Evolutionary conservation across 1,140 invertebrate genomes (phyloP).

Genomic region (Lanistes nyassanus): DNA sequence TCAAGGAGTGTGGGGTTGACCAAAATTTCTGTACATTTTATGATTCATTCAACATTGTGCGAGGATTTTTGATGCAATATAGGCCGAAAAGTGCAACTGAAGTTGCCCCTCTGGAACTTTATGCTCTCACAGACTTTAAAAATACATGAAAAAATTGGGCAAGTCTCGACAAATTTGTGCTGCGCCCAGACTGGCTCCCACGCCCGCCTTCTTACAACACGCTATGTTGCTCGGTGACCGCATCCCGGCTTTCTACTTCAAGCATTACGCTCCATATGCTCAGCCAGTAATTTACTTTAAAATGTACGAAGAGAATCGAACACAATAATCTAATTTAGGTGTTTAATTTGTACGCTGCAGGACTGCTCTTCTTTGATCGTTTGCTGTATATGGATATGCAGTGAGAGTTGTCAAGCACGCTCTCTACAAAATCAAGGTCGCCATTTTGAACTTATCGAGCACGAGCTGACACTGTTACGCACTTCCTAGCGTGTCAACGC

Average conservation of each 20-base stretch:
- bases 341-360: neutral
- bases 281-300: neutral
- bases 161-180: neutral
- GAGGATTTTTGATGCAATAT: no score
- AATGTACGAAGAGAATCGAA: slow-evolving; percentile 1
- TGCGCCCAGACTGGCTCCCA: no score
- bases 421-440: slow-evolving; percentile 1
- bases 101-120: no score
- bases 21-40: no score
- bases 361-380: neutral
- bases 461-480: slow-evolving; percentile 6
- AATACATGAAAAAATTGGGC: neutral
- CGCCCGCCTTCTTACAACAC: no score
- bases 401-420: slow-evolving; percentile 46
- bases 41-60: no score
- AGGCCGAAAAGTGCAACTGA: no score
- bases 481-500: slow-evolving; percentile 30
- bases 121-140: neutral
- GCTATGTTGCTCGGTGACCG: neutral
- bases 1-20: no score
- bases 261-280: neutral
- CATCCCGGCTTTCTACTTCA: neutral
- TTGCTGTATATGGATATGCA: neutral
- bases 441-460: slow-evolving; percentile 39
- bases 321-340: neutral